Evolutionary conservation across 2,113 vertebrate genomes (phyloP).

Genomic region (Phyllostomus discolor): DNA sequence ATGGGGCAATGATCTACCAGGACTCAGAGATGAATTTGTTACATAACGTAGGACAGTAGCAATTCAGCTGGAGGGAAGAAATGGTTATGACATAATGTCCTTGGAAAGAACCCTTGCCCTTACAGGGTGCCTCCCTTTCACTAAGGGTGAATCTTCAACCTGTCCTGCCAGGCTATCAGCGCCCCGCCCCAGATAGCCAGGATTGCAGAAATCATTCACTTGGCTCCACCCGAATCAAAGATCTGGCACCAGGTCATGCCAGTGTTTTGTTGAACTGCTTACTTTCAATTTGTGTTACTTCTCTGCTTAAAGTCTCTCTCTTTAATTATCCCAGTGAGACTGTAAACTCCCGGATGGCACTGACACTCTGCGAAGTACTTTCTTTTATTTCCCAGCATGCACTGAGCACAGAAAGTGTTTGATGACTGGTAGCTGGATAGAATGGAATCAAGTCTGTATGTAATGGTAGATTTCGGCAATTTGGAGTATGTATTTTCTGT

Average conservation of each 20-base stretch:
- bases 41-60: neutral
- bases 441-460: neutral
- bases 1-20: neutral
- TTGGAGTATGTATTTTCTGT: neutral
- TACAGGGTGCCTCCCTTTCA: neutral
- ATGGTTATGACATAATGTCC: neutral
- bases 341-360: neutral
- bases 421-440: neutral
- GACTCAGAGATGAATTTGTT: neutral
- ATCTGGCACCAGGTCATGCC: neutral
- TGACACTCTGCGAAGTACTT: neutral
- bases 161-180: neutral
- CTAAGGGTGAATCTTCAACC: neutral
- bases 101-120: neutral
- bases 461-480: neutral
- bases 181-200: neutral
- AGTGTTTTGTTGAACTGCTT: neutral
- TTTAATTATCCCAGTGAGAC: slow-evolving; percentile 24
- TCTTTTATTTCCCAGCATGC: neutral
- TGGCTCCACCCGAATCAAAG: neutral
- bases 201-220: neutral
- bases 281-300: neutral
- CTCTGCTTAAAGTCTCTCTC: slow-evolving; percentile 10
- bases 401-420: neutral
- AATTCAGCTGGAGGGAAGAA: neutral